Evolutionary conservation across 2,797 vertebrate species (phyloP).

Genomic region (Paguma larvata): DNA sequence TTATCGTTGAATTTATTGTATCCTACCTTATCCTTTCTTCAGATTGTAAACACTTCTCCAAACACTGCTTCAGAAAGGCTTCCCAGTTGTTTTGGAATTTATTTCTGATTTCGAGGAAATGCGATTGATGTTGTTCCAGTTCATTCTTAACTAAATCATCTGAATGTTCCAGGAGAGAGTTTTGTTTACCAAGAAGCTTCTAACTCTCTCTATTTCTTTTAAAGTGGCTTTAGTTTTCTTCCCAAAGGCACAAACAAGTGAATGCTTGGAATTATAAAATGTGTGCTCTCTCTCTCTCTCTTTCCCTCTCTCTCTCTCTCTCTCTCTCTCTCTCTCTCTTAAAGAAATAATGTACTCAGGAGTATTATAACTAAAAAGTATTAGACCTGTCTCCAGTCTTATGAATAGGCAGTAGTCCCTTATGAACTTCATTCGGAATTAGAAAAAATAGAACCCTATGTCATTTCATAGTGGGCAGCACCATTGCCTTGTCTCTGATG

Average conservation of each 20-base stretch:
- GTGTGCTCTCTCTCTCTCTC: neutral
- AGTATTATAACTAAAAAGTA: neutral
- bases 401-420: neutral
- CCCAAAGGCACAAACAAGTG: slow-evolving; percentile 60
- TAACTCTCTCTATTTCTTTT: slow-evolving; percentile 58
- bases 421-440: slow-evolving; percentile 41
- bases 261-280: slow-evolving; percentile 45
- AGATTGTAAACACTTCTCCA: slow-evolving; percentile 44
- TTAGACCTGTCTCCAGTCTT: neutral
- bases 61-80: slow-evolving; percentile 24
- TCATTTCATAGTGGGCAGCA: neutral
- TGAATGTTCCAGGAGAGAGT: slow-evolving; percentile 44
- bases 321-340: neutral
- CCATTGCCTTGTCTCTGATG: neutral
- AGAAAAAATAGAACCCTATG: neutral
- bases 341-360: neutral
- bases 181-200: slow-evolving; percentile 62
- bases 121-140: slow-evolving; percentile 62
- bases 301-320: neutral
- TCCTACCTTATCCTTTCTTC: slow-evolving; percentile 30
- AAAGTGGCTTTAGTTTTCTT: slow-evolving; percentile 62
- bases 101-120: slow-evolving; percentile 74
- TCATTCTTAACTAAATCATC: slow-evolving; percentile 74
- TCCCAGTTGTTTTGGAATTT: slow-evolving; percentile 65
- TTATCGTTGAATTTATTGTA: slow-evolving; percentile 25